These are phyloP conservation scores for Alectura lathami DNA, from an alignment of 2,113 vertebrate genomes.

Conservation along the genomic window DNA sequence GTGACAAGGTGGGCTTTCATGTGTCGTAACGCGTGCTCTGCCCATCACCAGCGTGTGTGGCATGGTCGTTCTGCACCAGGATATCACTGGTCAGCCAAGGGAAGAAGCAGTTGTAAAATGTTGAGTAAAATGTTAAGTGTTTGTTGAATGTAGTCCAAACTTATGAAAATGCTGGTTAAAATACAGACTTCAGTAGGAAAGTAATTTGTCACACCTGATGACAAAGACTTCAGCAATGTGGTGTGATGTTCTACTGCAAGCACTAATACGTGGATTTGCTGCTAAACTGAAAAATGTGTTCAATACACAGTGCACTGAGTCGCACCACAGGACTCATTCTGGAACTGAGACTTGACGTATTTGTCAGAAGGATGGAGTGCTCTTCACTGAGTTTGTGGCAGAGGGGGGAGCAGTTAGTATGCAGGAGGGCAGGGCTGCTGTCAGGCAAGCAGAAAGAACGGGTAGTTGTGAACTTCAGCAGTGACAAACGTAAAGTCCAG, in stretches of 20 bases:
- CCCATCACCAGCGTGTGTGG: neutral
- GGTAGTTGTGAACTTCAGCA: neutral
- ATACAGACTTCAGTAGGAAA: neutral
- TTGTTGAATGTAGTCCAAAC: conserved; percentile 2
- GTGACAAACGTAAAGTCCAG: neutral
- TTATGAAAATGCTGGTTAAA: conserved; percentile 21
- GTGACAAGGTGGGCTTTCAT: neutral
- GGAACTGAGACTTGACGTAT: accelerated
- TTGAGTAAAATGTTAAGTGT: conserved; percentile 20
- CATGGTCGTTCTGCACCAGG: neutral
- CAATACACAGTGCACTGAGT: accelerated
- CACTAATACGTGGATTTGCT: neutral
- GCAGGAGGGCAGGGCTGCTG: neutral
- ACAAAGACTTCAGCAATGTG: neutral
- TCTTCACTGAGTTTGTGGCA: neutral
- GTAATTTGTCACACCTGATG: neutral
- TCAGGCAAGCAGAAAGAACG: neutral
- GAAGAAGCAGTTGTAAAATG: neutral
- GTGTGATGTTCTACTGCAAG: neutral
- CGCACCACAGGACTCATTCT: neutral
- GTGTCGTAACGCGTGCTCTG: accelerated
- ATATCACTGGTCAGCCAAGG: neutral
- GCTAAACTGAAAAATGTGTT: neutral
- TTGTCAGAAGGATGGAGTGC: neutral
- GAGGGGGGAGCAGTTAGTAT: neutral